phyloP scores from a whole-genome alignment of 2,797 vertebrate species.

The Babyrousa celebensis region DNA sequence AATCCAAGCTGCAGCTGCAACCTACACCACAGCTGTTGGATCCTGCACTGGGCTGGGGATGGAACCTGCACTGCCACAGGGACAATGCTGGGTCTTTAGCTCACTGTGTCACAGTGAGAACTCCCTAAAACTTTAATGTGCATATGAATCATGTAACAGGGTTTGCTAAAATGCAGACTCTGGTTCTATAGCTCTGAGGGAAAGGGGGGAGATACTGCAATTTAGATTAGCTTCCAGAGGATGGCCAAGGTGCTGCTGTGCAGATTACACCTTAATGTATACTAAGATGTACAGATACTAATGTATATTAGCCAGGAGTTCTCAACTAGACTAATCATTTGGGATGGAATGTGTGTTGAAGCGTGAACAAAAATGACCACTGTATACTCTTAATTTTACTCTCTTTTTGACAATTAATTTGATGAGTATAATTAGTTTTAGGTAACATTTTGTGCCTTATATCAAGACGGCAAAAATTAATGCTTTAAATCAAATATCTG shows the following conservation, averaged over 20 bases:
- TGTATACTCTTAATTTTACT: neutral
- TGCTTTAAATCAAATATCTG: neutral
- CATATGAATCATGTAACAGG: neutral
- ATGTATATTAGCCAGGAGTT: too few species aligned
- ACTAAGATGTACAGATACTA: neutral
- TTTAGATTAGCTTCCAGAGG: neutral
- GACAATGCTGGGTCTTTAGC: too few species aligned
- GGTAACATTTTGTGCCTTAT: neutral
- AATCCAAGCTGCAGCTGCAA: too few species aligned
- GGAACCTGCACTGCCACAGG: too few species aligned
- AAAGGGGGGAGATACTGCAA: neutral
- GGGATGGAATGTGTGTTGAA: neutral
- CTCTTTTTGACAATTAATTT: conserved; percentile 7
- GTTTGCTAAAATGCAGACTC: neutral
- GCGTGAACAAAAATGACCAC: neutral
- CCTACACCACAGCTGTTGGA: too few species aligned
- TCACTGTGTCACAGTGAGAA: too few species aligned
- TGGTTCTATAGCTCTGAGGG: neutral
- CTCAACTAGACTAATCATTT: neutral
- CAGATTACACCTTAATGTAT: neutral
- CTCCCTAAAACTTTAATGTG: neutral
- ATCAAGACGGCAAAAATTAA: neutral
- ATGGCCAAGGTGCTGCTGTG: neutral
- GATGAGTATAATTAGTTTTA: neutral
- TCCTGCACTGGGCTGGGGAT: too few species aligned